These are phyloP conservation scores for Aphelenchoides avenae DNA, from an alignment of 1,140 invertebrate genomes.

Conservation along the genomic window DNA sequence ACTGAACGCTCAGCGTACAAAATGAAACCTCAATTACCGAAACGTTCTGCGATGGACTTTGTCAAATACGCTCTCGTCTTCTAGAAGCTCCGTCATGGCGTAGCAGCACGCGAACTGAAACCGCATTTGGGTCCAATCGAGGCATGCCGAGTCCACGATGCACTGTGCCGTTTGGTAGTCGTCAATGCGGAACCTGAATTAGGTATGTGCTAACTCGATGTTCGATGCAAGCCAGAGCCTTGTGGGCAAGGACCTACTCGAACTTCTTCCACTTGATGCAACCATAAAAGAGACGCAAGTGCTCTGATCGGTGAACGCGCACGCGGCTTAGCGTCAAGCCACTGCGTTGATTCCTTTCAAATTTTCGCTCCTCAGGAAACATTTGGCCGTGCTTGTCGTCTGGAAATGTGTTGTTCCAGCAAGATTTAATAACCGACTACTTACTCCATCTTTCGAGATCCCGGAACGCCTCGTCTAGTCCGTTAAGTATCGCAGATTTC, in stretches of 20 bases:
- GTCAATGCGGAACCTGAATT: slow-evolving; percentile 34
- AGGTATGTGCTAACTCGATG: neutral
- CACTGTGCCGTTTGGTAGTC: slow-evolving; percentile 33
- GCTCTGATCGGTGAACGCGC: slow-evolving; percentile 26
- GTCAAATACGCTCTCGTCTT: slow-evolving; percentile 37
- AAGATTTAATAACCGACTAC: slow-evolving; percentile 12
- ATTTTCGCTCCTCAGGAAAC: slow-evolving; percentile 34
- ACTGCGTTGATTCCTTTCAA: slow-evolving; percentile 14
- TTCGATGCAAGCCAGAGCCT: too few species aligned
- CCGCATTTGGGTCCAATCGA: slow-evolving; percentile 39
- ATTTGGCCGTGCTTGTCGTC: slow-evolving; percentile 44
- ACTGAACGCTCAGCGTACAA: slow-evolving; percentile 6
- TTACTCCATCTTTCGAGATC: slow-evolving; percentile 39
- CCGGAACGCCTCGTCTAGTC: slow-evolving; percentile 24
- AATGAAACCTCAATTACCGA: slow-evolving; percentile 11
- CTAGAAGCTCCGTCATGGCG: slow-evolving; percentile 37
- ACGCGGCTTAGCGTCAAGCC: slow-evolving; percentile 2
- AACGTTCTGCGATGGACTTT: slow-evolving; percentile 35
- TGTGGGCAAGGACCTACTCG: slow-evolving; percentile 14
- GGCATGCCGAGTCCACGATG: slow-evolving; percentile 26
- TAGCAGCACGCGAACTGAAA: slow-evolving; percentile 46
- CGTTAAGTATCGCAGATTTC: slow-evolving; percentile 16
- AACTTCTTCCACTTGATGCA: slow-evolving; percentile 27
- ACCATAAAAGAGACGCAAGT: slow-evolving; percentile 41
- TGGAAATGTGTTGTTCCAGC: slow-evolving; percentile 16